Evolutionary conservation across 2,113 vertebrate species (phyloP).

Genomic region (Chauna torquata): DNA sequence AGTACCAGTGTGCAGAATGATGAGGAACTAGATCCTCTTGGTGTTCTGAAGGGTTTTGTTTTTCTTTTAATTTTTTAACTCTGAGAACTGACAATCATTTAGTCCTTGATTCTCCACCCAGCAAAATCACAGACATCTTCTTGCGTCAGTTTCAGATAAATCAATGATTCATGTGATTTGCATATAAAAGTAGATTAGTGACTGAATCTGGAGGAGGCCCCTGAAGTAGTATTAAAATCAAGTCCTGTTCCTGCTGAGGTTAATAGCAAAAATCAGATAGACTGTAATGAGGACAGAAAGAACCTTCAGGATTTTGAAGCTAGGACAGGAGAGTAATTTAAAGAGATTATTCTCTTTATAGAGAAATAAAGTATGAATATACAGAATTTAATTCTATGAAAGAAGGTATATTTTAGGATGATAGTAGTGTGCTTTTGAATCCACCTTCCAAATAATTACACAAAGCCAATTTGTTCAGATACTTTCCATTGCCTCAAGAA

Average conservation of each 20-base stretch:
- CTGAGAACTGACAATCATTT: neutral
- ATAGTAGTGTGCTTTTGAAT: neutral
- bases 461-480: neutral
- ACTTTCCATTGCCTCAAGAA: neutral
- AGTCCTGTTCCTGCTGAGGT: neutral
- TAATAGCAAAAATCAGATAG: neutral
- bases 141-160: neutral
- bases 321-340: neutral
- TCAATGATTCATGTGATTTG: constrained; percentile 20
- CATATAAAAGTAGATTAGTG: constrained; percentile 19
- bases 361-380: neutral
- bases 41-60: neutral
- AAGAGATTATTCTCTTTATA: neutral
- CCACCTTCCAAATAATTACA: neutral
- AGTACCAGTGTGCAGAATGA: neutral
- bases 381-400: neutral
- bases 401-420: neutral
- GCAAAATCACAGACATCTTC: neutral
- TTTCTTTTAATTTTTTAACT: constrained; percentile 6
- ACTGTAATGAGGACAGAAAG: neutral
- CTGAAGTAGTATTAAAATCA: constrained; percentile 36
- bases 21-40: neutral
- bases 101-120: constrained; percentile 1
- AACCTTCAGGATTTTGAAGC: neutral
- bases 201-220: neutral